These are phyloP conservation scores for Eupithecia centaureata DNA, from an alignment of 2,888 invertebrate species.

Conservation along the genomic window DNA sequence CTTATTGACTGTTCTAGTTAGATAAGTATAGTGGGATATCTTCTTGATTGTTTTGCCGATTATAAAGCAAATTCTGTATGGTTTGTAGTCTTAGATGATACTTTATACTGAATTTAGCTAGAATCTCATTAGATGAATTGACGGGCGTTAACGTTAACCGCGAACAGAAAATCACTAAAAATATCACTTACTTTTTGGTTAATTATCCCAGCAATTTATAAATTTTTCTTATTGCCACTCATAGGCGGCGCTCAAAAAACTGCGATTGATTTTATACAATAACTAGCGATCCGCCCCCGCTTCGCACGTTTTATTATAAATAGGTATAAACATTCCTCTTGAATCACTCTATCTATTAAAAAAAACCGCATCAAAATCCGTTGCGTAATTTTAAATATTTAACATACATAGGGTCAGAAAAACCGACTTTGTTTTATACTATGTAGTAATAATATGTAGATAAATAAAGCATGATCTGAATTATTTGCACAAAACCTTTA, in stretches of 20 bases:
- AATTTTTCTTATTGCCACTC: background rate
- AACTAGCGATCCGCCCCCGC: too few relatives aligned
- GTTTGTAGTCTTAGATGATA: background rate
- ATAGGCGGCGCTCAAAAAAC: background rate
- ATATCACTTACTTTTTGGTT: background rate
- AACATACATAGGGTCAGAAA: too few relatives aligned
- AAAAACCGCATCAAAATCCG: too few relatives aligned
- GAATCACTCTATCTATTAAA: too few relatives aligned
- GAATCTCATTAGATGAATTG: background rate
- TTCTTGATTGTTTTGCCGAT: background rate
- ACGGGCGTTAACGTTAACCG: background rate
- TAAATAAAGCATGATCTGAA: background rate
- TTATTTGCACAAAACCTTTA: background rate
- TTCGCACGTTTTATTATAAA: too few relatives aligned
- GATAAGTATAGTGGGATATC: background rate
- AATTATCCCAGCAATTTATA: background rate
- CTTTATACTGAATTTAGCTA: background rate
- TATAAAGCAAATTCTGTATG: background rate
- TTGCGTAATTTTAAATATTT: too few relatives aligned
- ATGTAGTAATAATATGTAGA: background rate
- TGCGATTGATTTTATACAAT: background rate
- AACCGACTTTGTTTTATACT: too few relatives aligned
- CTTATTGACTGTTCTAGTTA: conserved; percentile 15
- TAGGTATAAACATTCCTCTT: too few relatives aligned
- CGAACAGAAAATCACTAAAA: background rate